Percentiles rank a stretch among this genome's conserved stretches.
phyloP scores from a whole-genome alignment of 2,888 invertebrate species.

The Nycteola revayana region DNA sequence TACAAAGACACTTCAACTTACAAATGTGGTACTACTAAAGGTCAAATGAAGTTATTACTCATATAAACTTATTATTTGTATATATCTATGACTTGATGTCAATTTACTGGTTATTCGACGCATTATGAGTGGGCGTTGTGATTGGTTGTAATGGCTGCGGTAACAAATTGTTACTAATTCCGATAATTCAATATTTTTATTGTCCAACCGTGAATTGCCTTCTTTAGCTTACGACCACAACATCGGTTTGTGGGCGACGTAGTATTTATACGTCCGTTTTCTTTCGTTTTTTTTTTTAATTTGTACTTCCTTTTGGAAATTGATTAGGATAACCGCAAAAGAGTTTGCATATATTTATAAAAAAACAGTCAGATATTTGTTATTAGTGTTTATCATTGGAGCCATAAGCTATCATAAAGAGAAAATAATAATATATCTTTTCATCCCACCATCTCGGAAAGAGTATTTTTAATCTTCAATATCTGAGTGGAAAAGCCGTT shows the following conservation, averaged over 20 bases:
- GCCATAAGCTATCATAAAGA: too few species aligned
- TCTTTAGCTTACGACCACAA: conserved; percentile 11
- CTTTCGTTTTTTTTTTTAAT: too few species aligned
- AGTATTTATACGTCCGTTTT: conserved; percentile 9
- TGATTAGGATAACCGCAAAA: conserved; percentile 26
- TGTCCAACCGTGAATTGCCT: conserved; percentile 10
- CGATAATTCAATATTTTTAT: conserved; percentile 35
- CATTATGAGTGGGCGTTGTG: conserved; percentile 25
- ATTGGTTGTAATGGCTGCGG: conserved; percentile 28
- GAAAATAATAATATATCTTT: too few species aligned
- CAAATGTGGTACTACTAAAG: conserved; percentile 16
- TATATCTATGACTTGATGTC: conserved; percentile 8
- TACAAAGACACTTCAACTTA: too few species aligned
- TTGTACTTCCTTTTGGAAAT: conserved; percentile 8
- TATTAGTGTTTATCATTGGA: too few species aligned
- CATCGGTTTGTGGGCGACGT: conserved; percentile 12
- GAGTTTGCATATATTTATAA: too few species aligned
- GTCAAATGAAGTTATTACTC: conserved; percentile 20
- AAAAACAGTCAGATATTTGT: too few species aligned
- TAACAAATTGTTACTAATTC: conserved; percentile 31
- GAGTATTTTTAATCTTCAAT: too few species aligned
- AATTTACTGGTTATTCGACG: conserved; percentile 9
- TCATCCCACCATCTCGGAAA: conserved; percentile 19
- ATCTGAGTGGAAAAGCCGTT: too few species aligned
- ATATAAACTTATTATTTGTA: conserved; percentile 11